phyloP scores from a whole-genome alignment of 2,113 vertebrate genomes.

The Hystrix cristata region DNA sequence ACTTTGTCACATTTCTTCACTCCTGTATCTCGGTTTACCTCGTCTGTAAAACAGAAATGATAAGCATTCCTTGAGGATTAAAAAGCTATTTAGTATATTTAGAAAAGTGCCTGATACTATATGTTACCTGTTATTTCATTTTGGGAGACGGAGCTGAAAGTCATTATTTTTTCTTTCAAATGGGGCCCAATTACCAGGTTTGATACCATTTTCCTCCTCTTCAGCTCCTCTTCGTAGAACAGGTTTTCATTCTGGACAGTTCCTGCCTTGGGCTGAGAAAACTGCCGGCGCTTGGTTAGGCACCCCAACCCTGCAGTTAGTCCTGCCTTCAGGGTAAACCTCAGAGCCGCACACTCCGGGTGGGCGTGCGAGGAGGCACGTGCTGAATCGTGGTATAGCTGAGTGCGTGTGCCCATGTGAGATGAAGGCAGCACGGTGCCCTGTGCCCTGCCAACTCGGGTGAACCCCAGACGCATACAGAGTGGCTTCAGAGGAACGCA shows the following conservation, averaged over 20 bases:
- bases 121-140: neutral
- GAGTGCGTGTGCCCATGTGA: neutral
- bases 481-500: conserved; percentile 28
- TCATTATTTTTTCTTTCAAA: neutral
- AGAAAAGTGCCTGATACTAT: neutral
- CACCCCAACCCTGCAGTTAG: neutral
- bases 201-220: neutral
- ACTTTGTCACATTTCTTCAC: neutral
- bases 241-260: neutral
- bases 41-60: neutral
- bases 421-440: neutral
- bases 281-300: neutral
- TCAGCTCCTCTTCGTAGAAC: neutral
- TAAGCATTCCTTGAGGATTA: neutral
- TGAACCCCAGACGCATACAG: conserved; percentile 36
- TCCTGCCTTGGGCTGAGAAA: neutral
- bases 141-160: neutral
- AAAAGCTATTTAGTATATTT: neutral
- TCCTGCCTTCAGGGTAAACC: neutral
- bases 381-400: neutral
- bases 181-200: neutral
- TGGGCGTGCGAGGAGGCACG: neutral
- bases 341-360: neutral
- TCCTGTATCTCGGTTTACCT: neutral
- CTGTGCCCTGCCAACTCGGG: conserved; percentile 10